phyloP scores from a whole-genome alignment of 2,113 vertebrate species.

The Festucalex cinctus region DNA sequence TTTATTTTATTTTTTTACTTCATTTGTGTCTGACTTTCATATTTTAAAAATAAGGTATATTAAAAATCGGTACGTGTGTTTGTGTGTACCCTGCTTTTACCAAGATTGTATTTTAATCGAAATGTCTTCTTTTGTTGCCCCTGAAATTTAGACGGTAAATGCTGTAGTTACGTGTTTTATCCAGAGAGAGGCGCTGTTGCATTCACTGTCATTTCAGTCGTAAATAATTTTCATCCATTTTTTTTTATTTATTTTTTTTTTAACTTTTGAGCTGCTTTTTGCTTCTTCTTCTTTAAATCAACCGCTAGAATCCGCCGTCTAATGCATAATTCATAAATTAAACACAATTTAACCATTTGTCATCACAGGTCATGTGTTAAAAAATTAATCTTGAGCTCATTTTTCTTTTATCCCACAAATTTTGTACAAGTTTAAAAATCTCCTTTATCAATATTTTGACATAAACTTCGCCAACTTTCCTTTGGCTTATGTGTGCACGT shows the following conservation, averaged over 20 bases:
- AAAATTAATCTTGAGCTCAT: not conserved
- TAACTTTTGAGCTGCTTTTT: not conserved
- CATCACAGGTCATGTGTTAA: not conserved
- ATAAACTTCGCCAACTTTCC: conserved; percentile 26
- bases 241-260: too few relatives aligned
- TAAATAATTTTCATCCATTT: not conserved
- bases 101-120: not conserved
- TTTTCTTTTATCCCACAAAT: not conserved
- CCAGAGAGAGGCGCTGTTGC: conserved; percentile 60
- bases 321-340: not conserved
- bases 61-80: not conserved
- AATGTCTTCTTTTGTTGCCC: not conserved
- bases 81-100: not conserved
- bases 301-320: not conserved
- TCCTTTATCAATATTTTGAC: conserved; percentile 27
- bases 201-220: conserved; percentile 27
- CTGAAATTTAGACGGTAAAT: not conserved
- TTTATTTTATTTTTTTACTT: too few relatives aligned
- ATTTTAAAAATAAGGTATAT: too few relatives aligned
- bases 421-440: not conserved
- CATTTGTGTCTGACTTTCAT: too few relatives aligned
- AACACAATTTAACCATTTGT: not conserved
- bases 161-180: not conserved
- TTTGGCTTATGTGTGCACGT: not conserved
- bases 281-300: not conserved